Conservation (phyloP, 2,888 invertebrate genomes). For the Gnatocerus cornutus region DNA sequence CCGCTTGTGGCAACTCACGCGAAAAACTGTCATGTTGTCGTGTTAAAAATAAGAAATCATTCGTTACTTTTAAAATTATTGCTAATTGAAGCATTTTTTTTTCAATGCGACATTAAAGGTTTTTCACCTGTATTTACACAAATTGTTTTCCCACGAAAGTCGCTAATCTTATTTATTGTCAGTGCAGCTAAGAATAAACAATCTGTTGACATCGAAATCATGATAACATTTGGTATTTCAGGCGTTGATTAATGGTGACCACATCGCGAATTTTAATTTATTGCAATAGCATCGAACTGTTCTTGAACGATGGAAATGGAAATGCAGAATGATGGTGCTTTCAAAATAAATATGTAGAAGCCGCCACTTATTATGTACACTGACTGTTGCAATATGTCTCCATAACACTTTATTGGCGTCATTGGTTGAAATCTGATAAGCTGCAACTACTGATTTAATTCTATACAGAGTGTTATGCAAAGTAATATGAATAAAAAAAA, state of each 20-base stretch:
- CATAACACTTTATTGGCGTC: conserved; percentile 3
- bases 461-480: too few species aligned
- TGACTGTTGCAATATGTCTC: neutral
- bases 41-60: conserved; percentile 48
- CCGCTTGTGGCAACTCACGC: conserved; percentile 58
- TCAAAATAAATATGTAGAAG: conserved; percentile 2
- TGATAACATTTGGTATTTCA: conserved; percentile 31
- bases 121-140: conserved; percentile 33
- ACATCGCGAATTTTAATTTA: conserved; percentile 41
- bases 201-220: conserved; percentile 33
- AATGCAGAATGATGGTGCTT: neutral
- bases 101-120: conserved; percentile 6
- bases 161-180: conserved; percentile 31
- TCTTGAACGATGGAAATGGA: neutral
- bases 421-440: conserved; percentile 1
- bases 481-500: too few species aligned
- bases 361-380: conserved; percentile 3
- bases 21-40: conserved; percentile 59
- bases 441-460: too few species aligned
- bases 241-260: conserved; percentile 36
- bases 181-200: conserved; percentile 16
- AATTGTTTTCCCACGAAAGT: conserved; percentile 34
- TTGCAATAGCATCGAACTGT: conserved; percentile 11
- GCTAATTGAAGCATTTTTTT: conserved; percentile 6
- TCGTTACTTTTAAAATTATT: conserved; percentile 9